These are phyloP conservation scores for Odontamblyopus lacepedii DNA, from an alignment of 2,797 vertebrate species.

Conservation along the genomic window DNA sequence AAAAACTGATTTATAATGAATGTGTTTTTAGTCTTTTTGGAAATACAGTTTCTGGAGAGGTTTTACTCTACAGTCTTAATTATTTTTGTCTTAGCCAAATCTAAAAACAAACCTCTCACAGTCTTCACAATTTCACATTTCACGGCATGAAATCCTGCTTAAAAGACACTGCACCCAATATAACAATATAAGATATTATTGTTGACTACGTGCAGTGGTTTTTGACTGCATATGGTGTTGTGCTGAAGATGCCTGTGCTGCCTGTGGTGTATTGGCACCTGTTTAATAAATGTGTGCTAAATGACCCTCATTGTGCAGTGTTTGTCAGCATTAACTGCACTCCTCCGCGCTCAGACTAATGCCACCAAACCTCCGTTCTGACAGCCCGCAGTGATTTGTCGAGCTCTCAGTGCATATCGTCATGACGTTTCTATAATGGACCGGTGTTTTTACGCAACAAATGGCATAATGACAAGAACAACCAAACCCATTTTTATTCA, in stretches of 20 bases:
- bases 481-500: slow-evolving; percentile 74
- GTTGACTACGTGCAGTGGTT: not conserved
- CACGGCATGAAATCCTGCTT: no score
- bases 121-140: no score
- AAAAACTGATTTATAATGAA: no score
- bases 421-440: slow-evolving; percentile 76
- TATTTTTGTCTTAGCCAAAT: no score
- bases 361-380: slow-evolving; percentile 58
- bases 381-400: slow-evolving; percentile 75
- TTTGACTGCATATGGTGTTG: slow-evolving; percentile 35
- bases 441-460: slow-evolving; percentile 72
- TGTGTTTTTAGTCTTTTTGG: no score
- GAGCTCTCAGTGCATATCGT: slow-evolving; percentile 61
- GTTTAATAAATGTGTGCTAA: slow-evolving; percentile 79
- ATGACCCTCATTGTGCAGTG: slow-evolving; percentile 70
- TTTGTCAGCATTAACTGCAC: slow-evolving; percentile 75
- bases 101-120: no score
- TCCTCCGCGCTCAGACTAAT: slow-evolving; percentile 75
- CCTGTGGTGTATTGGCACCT: slow-evolving; percentile 71
- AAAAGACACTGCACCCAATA: not conserved
- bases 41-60: no score
- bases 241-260: slow-evolving; percentile 52
- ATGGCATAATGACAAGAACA: slow-evolving; percentile 68
- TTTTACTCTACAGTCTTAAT: no score
- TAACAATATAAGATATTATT: not conserved